Conservation (phyloP, 30 jellyfish, hydroid and myxozoan genomes). For the Cassiopea andromeda region DNA sequence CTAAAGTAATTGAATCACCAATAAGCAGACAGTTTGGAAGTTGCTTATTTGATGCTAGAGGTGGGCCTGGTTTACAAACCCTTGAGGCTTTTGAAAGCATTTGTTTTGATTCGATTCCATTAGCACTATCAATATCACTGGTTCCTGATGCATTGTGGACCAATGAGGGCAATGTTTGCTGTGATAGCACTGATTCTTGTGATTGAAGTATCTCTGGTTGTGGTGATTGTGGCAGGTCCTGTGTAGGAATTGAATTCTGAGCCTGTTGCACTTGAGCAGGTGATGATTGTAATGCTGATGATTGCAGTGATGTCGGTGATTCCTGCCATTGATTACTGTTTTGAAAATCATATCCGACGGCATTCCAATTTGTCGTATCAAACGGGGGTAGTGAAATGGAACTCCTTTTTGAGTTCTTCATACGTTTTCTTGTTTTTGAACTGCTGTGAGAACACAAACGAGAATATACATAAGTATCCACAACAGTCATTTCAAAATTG, state of each 20-base stretch:
- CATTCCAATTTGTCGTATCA: neutral
- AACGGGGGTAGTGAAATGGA: slow-evolving; percentile 3
- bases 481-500: too few relatives aligned
- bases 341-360: neutral
- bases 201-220: neutral
- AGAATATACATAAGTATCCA: too few relatives aligned
- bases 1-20: slow-evolving; percentile 93
- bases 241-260: neutral
- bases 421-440: neutral
- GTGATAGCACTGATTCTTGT: neutral
- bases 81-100: slow-evolving; percentile 69
- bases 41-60: slow-evolving; percentile 67
- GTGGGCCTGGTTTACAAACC: slow-evolving; percentile 93
- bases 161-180: neutral
- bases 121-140: neutral
- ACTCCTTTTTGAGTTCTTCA: neutral
- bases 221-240: neutral
- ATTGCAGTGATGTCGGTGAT: neutral
- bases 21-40: slow-evolving; percentile 88
- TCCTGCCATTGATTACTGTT: neutral
- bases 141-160: neutral
- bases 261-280: neutral
- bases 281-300: neutral
- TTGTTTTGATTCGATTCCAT: neutral
- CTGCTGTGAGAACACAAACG: neutral